Conservation (phyloP, 30 jellyfish, hydroid and myxozoan genomes). For the Rhopilema esculentum region DNA sequence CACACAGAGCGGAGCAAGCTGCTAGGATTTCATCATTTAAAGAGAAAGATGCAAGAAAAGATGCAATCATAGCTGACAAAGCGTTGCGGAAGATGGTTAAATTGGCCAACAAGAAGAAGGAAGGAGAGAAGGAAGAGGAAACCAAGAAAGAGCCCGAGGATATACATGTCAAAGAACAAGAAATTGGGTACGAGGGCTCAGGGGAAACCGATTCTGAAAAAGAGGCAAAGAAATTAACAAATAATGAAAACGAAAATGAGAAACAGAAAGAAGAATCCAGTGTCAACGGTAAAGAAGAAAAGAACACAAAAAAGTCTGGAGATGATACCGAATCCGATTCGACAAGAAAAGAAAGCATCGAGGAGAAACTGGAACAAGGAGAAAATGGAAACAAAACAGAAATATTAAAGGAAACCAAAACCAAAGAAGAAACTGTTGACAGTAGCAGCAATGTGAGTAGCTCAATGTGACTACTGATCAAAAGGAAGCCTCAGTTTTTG, state of each 20-base stretch:
- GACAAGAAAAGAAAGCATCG: neutral
- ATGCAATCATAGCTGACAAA: conserved; percentile 60
- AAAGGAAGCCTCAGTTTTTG: no score
- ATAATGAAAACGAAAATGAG: neutral
- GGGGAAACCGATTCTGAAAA: conserved; percentile 1
- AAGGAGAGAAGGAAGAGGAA: conserved; percentile 7
- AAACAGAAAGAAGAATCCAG: neutral
- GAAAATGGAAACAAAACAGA: conserved; percentile 1
- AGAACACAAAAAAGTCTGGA: neutral
- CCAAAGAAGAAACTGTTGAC: neutral
- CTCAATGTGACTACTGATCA: neutral
- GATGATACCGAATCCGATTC: neutral
- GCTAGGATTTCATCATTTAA: conserved; percentile 67
- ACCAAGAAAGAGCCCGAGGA: neutral
- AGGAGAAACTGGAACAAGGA: neutral
- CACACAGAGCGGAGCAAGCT: conserved; percentile 66
- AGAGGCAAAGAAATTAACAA: neutral
- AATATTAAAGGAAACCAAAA: neutral
- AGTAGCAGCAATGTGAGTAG: no score
- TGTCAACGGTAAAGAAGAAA: neutral
- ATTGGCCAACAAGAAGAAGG: conserved; percentile 4
- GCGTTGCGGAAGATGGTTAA: conserved; percentile 57
- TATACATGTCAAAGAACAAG: neutral
- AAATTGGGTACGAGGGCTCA: neutral
- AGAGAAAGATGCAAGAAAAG: conserved; percentile 53